phyloP scores from a whole-genome alignment of 2,113 vertebrate genomes.

The Myotis yumanensis region DNA sequence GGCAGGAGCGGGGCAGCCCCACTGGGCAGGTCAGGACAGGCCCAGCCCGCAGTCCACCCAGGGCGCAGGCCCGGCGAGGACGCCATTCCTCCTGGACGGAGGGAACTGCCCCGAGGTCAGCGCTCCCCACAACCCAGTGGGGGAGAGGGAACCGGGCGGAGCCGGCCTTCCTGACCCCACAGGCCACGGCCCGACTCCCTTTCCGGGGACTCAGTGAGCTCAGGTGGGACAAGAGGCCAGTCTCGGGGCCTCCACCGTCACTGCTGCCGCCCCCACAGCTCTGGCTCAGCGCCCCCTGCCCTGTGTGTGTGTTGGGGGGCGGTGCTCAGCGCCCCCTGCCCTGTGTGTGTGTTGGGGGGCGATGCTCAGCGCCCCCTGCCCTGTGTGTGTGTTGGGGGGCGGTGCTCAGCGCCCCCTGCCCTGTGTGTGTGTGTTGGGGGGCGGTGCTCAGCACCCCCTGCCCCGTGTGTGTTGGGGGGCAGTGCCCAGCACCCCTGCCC shows the following conservation, averaged over 20 bases:
- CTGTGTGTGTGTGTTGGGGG: too few species aligned
- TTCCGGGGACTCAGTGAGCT: not conserved
- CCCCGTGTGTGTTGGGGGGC: too few species aligned
- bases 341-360: too few species aligned
- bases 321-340: too few species aligned
- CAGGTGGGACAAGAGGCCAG: not conserved
- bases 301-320: fast-evolving
- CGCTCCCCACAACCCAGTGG: too few species aligned
- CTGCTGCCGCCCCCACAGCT: not conserved
- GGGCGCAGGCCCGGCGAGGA: not conserved
- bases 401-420: too few species aligned
- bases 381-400: too few species aligned
- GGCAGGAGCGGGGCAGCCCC: not conserved
- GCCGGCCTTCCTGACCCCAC: not conserved
- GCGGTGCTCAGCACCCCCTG: too few species aligned
- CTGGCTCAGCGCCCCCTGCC: not conserved
- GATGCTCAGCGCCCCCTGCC: too few species aligned
- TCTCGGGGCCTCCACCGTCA: not conserved
- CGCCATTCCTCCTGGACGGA: not conserved
- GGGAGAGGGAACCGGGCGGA: too few species aligned
- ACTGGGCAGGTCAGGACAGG: not conserved
- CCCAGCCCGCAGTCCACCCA: not conserved
- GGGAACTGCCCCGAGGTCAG: not conserved
- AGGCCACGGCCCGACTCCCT: not conserved
- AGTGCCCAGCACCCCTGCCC: too few species aligned